A percentile compares a stretch with the other conserved stretches of the same genome.
phyloP scores from a whole-genome alignment of 1,140 invertebrate genomes.

The Rhyacophila brunnea region DNA sequence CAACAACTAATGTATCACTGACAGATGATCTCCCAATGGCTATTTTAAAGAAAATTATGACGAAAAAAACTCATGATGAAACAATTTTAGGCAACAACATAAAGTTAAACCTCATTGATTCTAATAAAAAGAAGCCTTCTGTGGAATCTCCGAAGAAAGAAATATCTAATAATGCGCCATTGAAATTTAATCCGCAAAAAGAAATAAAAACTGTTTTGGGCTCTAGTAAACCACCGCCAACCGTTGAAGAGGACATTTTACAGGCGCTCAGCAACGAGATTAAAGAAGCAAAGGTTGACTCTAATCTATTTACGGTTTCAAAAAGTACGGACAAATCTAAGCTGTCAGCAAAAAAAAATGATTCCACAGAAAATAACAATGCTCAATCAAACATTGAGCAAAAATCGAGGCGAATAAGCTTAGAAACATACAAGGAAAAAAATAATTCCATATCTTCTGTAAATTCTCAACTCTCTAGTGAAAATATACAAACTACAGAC shows the following conservation, averaged over 20 bases:
- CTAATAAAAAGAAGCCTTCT: no score
- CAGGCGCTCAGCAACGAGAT: constrained; percentile 48
- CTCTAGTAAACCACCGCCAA: background rate
- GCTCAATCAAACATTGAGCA: constrained; percentile 35
- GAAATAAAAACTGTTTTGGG: background rate
- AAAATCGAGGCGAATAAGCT: constrained; percentile 50
- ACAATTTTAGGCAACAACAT: no score
- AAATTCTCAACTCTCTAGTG: constrained; percentile 19
- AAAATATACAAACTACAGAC: background rate
- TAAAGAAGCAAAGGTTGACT: background rate
- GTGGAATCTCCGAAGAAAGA: background rate
- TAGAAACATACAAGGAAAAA: constrained; percentile 51
- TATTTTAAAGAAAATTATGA: no score
- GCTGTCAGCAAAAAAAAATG: constrained; percentile 34
- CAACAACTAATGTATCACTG: no score
- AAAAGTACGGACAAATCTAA: background rate
- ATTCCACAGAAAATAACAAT: constrained; percentile 40
- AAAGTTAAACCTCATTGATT: no score
- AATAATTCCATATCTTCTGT: background rate
- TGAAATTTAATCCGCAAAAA: background rate
- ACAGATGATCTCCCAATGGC: no score
- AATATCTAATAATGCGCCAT: background rate
- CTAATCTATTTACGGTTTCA: constrained; percentile 1
- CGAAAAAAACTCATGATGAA: no score
- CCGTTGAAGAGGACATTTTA: constrained; percentile 49